Evolutionary conservation across 1,140 invertebrate genomes (phyloP), one percentile per base, ranked within the genome.

Genomic region (Goniozus legneri): DNA sequence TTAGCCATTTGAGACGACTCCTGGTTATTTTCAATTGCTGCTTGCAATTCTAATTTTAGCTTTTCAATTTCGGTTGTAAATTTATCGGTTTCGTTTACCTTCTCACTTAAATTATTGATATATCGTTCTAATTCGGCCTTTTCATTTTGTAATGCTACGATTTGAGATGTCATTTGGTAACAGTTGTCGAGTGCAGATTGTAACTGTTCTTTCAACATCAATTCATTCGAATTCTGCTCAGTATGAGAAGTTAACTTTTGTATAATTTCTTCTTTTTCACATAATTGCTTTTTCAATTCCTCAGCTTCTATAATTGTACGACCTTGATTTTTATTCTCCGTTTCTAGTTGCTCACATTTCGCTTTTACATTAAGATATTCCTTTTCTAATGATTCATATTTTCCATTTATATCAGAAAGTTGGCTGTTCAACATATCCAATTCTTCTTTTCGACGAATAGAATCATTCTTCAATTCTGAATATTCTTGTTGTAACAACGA

Each of bases 401-500:
- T 78, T 64, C 64, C 73, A 22, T 64, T 63, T 3, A 77, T 47
- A 18, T 79, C 72, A 32, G 53, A 21, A 35, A 58, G 19, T 57
- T 58, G 70, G 57, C 76, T 67, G 44, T 71, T 72, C 39, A 73
- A 68, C 36, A 77, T 73, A 15, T 65, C 37, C 2, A 61, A 35
- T 7, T 55, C 47, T 2, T 39, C 37, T 15, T 54, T 52, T 8
- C 24, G 38, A 7, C n/a, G 27, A n/a, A 18, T 65, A 0, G 68
- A 15, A 15, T 44, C 55, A 39, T 72, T 60, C 16, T 62, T 56
- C 19, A 77, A 63, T 50, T 76, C 70, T 21, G 65, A 60, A 36
- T 78, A 69, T 52, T 78, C 73, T 38, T 81, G 75, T 20, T 72
- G 62, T 12, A 74, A 40, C 13, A 69, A 49, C 13, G 62, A 64